Evolutionary conservation across 1,140 invertebrate species (phyloP).

Genomic region (Cyrtorhinus lividipennis): DNA sequence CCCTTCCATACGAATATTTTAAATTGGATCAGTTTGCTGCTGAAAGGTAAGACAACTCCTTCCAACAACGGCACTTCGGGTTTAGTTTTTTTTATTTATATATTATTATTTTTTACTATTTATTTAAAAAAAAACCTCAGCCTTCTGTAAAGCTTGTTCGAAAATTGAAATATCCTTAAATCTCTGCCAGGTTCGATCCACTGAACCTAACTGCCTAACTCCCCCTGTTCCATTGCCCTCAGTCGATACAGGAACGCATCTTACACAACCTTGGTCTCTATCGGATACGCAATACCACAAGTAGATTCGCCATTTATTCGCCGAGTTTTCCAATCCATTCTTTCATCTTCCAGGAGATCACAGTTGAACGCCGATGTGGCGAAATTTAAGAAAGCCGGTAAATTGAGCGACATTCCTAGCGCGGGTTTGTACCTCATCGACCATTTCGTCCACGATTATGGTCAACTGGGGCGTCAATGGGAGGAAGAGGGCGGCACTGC

Average conservation of each 20-base stretch:
- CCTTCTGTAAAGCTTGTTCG: slow-evolving; percentile 23
- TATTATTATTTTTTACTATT: not conserved
- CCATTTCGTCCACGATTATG: not conserved
- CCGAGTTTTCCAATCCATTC: no score
- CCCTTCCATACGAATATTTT: not conserved
- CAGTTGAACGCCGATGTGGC: not conserved
- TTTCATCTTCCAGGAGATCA: not conserved
- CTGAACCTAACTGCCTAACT: no score
- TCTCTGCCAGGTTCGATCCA: no score
- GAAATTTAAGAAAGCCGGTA: not conserved
- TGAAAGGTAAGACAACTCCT: not conserved
- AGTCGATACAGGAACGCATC: no score
- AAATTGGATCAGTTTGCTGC: not conserved
- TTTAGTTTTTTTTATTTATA: not conserved
- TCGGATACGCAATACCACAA: no score
- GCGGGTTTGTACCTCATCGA: not conserved
- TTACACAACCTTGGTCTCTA: no score
- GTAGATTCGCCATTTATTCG: no score
- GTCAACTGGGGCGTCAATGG: not conserved
- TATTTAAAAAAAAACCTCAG: slow-evolving; percentile 8
- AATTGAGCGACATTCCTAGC: not conserved
- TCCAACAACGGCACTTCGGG: no score
- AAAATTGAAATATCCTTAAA: no score
- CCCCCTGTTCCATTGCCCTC: no score
- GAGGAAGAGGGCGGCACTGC: not conserved